Conservation (phyloP, 2,113 vertebrate genomes). For the Dromiciops gliroides region DNA sequence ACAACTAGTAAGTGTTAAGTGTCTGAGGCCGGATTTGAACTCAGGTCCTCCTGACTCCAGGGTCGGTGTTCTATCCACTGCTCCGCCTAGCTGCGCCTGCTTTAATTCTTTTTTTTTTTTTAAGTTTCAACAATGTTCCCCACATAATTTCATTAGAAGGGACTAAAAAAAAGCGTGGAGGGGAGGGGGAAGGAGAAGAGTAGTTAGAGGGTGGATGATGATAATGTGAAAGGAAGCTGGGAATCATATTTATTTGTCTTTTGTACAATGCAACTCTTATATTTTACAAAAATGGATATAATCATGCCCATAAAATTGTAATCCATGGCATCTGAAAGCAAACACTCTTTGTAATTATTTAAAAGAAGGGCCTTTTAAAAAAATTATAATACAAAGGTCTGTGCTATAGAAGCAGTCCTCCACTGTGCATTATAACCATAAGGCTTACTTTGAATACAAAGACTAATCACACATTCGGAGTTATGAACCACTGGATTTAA, state of each 20-base stretch:
- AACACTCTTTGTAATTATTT: conserved; percentile 85
- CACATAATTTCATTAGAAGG: conserved; percentile 60
- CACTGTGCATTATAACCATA: conserved; percentile 87
- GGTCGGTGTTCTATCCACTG: too few species aligned
- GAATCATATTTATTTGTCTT: conserved; percentile 83
- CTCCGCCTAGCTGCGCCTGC: too few species aligned
- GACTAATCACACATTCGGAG: conserved; percentile 78
- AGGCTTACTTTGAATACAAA: conserved; percentile 86
- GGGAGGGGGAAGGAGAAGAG: not conserved
- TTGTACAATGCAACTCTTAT: conserved; percentile 81
- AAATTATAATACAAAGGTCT: conserved; percentile 89
- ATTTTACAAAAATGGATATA: conserved; percentile 85
- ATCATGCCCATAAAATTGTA: conserved; percentile 85
- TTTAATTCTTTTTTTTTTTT: too few species aligned
- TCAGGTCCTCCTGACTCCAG: too few species aligned
- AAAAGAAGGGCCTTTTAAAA: conserved; percentile 83
- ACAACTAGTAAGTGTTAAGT: too few species aligned
- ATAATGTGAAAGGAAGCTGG: conserved; percentile 80
- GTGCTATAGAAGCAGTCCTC: conserved; percentile 88
- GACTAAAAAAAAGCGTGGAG: conserved; percentile 38
- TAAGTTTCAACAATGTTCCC: conserved; percentile 37
- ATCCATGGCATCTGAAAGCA: conserved; percentile 85
- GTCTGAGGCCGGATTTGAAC: too few species aligned
- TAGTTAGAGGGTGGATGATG: conserved; percentile 74
- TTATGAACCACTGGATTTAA: conserved; percentile 89